Evolutionary conservation across 2,113 vertebrate genomes (phyloP), one percentile per base, ranked within the genome.

Genomic region (Meriones unguiculatus): DNA sequence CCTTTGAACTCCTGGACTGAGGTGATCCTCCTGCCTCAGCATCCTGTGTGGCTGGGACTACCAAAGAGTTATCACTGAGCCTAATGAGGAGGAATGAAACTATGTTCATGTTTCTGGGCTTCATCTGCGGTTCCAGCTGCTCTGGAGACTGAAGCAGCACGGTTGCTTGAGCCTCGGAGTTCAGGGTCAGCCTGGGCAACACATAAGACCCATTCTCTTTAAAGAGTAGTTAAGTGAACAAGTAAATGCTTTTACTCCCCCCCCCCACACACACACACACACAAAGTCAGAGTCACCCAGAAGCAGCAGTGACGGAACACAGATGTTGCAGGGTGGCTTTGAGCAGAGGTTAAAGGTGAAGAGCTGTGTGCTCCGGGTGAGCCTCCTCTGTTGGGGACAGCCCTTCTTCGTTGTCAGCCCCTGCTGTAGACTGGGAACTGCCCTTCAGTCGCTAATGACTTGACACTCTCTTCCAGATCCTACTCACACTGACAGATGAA

Each of bases 381-480:
- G 38, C 46, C 20, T 72, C 62, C 80, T 91, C 75, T 62, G 38
- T 35, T 18, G 17, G 88, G 46, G 70, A n/a, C 52, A 32, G 59
- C 54, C 5, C 81, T 50, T 89, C 41, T n/a, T 67, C 25, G 7
- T 87, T 72, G 70, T 64, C 85, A 64, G 54, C 32, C 20, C 1
- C 30, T 28, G 35, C 89, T 73, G 7, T 24, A 35, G 32, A 7
- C 7, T 22, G 35, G 46, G 57, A 22, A 94, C 62, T 35, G 12
- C 0, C 1, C 87, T 80, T 90, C 32, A 0, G 46, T 95, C 20
- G 72, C 25, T 96, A 2, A 95, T 20, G 38, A 82, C 5, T 87
- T 91, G 77, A 1, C 65, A 93, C 5, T 98, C 95, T 98, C 88
- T 97, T 97, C 90, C 96, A 99, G 98, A 97, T 94, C 97, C 98